Evolutionary conservation across 2,113 vertebrate genomes (phyloP).

Genomic region (Hiodon tergisus): DNA sequence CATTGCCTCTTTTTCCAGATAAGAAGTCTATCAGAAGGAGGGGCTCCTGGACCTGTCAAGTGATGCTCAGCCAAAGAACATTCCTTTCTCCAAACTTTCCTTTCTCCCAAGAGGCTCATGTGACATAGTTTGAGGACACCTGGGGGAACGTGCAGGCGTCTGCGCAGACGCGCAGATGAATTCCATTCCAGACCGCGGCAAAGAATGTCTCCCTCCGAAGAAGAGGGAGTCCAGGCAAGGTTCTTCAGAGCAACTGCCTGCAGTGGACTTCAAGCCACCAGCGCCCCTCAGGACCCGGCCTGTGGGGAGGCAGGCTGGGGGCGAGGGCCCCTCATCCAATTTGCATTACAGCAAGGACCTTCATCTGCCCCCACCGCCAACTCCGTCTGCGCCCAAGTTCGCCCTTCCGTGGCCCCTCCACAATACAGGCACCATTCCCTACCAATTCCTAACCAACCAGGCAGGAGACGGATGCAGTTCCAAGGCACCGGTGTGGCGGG

Average conservation of each 20-base stretch:
- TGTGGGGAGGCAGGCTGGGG: conserved; percentile 15
- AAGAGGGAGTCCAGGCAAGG: conserved; percentile 54
- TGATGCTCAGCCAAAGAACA: conserved; percentile 35
- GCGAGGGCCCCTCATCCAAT: conserved; percentile 20
- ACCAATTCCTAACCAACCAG: neutral
- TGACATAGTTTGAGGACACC: conserved; percentile 28
- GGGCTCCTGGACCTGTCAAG: conserved; percentile 21
- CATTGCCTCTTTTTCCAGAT: conserved; percentile 12
- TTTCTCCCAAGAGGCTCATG: conserved; percentile 32
- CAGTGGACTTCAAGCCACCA: conserved; percentile 57
- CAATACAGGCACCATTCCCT: neutral
- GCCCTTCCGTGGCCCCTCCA: conserved; percentile 12
- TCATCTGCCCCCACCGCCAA: neutral
- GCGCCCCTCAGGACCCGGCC: conserved; percentile 51
- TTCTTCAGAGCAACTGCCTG: conserved; percentile 33
- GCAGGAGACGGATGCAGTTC: conserved; percentile 1
- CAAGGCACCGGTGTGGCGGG: neutral
- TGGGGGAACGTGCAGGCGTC: conserved; percentile 33
- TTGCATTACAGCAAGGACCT: conserved; percentile 13
- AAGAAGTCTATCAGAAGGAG: conserved; percentile 29
- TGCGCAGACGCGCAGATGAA: conserved; percentile 44
- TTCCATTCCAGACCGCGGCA: conserved; percentile 38
- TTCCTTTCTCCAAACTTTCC: conserved; percentile 25
- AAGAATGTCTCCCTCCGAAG: conserved; percentile 54
- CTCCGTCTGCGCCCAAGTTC: neutral